Evolutionary conservation across 2,797 vertebrate species (phyloP).

Genomic region (Xenentodon cancila): DNA sequence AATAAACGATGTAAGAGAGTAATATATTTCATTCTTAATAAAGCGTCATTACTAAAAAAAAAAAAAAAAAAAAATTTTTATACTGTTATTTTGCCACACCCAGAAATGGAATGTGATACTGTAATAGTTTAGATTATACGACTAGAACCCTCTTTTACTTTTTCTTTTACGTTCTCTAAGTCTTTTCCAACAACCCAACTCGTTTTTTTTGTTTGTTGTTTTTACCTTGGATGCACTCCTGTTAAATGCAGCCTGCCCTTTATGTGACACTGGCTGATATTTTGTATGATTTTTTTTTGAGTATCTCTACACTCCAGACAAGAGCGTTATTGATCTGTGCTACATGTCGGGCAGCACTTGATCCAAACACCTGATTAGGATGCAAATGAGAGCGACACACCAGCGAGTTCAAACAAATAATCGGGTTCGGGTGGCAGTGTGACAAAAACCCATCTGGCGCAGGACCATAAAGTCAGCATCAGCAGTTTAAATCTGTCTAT

Average conservation of each 20-base stretch:
- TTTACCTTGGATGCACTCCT: not conserved
- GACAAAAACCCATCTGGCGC: conserved; percentile 44
- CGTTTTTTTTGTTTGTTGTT: no score
- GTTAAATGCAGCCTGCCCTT: conserved; percentile 17
- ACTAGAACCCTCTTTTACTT: not conserved
- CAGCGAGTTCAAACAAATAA: conserved; percentile 20
- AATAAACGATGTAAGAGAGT: no score
- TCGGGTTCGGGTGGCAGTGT: conserved; percentile 33
- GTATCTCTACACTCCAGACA: conserved; percentile 8
- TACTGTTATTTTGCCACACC: no score
- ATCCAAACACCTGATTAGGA: conserved; percentile 49
- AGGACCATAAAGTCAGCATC: conserved; percentile 50
- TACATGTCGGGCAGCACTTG: conserved; percentile 20
- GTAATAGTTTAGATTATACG: no score
- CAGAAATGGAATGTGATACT: no score
- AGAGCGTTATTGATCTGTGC: conserved; percentile 51
- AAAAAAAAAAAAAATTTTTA: no score
- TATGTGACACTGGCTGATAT: conserved; percentile 3
- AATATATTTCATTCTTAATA: no score
- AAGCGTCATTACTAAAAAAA: no score
- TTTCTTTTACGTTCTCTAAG: not conserved
- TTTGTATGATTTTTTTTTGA: conserved; percentile 46
- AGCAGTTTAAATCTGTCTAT: conserved; percentile 69
- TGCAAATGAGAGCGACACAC: conserved; percentile 35
- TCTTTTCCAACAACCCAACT: not conserved